A percentile compares a stretch with the other conserved stretches of the same genome.
These are phyloP conservation scores for Eupeodes latifasciatus DNA, from an alignment of 2,888 invertebrate species.

Conservation along the genomic window DNA sequence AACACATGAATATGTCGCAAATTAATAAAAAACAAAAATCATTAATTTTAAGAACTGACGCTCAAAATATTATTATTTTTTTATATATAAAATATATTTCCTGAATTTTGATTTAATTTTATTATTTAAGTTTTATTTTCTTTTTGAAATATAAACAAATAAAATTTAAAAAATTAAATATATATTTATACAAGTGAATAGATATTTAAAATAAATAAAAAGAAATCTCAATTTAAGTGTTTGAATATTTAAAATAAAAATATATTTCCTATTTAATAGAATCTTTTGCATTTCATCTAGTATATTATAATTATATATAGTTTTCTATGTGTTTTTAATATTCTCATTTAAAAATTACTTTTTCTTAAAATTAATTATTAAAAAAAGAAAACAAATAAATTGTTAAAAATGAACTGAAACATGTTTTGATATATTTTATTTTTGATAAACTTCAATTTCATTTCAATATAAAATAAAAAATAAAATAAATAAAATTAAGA, in stretches of 20 bases:
- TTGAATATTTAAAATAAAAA: slow-evolving; percentile 10
- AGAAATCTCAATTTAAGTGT: slow-evolving; percentile 43
- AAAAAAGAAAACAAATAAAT: background rate
- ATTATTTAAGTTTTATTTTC: slow-evolving; percentile 24
- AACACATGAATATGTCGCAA: slow-evolving; percentile 48
- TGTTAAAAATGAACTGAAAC: slow-evolving; percentile 38
- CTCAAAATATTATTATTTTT: slow-evolving; percentile 50
- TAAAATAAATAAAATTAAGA: background rate
- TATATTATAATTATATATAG: background rate
- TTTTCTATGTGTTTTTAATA: slow-evolving; percentile 5
- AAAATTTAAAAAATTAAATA: slow-evolving; percentile 14
- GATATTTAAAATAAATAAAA: slow-evolving; percentile 39
- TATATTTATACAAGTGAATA: slow-evolving; percentile 53
- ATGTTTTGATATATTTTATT: slow-evolving; percentile 34
- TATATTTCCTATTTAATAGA: slow-evolving; percentile 16
- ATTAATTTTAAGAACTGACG: slow-evolving; percentile 62
- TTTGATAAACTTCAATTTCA: slow-evolving; percentile 31
- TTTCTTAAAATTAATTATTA: background rate
- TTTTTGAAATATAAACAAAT: slow-evolving; percentile 16
- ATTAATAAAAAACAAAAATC: background rate
- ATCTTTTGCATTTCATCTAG: background rate
- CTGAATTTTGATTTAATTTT: slow-evolving; percentile 11
- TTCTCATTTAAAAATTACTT: background rate
- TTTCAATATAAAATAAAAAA: background rate
- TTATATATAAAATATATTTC: slow-evolving; percentile 24